These are phyloP conservation scores for Eulemur mongoz DNA, from an alignment of 2,797 vertebrate species.

Conservation along the genomic window DNA sequence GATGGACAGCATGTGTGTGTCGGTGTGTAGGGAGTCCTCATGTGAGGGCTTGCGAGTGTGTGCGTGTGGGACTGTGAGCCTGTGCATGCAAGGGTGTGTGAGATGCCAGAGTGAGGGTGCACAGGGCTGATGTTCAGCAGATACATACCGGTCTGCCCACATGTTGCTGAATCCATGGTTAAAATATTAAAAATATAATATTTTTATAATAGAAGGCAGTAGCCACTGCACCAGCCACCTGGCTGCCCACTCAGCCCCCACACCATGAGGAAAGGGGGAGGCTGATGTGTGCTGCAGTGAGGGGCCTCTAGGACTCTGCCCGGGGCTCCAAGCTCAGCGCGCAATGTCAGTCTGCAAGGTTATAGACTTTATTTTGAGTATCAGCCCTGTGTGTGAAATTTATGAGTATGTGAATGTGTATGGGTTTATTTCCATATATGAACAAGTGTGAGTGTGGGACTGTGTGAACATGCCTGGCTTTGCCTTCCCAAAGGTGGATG, in stretches of 20 bases:
- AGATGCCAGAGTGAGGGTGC: background rate
- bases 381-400: background rate
- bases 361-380: background rate
- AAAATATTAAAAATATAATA: background rate
- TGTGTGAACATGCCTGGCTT: background rate
- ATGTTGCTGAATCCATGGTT: background rate
- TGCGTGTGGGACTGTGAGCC: background rate
- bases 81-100: background rate
- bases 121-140: background rate
- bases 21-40: background rate
- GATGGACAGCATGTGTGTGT: background rate
- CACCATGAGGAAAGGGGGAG: rapidly evolving
- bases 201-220: background rate
- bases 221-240: background rate
- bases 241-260: background rate
- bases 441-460: background rate
- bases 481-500: background rate
- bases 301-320: background rate
- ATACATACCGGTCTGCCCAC: background rate
- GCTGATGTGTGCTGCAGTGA: background rate
- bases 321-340: background rate
- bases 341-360: background rate
- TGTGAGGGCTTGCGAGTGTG: background rate
- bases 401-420: background rate
- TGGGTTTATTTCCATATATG: background rate